Base-by-base conservation (phyloP, 2,888 invertebrate genomes). In the Gisinianus flammeolus region DNA sequence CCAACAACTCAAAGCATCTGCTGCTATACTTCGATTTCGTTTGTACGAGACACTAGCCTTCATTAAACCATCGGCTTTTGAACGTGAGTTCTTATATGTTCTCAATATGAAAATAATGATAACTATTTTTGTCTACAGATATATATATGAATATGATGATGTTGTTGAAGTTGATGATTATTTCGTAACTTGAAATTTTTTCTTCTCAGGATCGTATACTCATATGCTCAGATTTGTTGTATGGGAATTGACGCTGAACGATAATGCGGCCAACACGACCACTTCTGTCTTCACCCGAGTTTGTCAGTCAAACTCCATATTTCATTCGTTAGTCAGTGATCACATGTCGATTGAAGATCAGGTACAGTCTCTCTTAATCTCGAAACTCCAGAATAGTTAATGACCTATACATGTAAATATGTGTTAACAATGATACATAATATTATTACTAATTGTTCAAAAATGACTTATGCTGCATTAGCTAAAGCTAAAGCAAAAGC, bases 271-370 rank as follows among this genome's bases (percentile, higher is more conserved):
- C 16, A 95, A 94, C 85, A 97, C 96, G 2, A 94, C 95, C 0
- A 95, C 93, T 26, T 96, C 96, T 0, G 90, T 93, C 81, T 88
- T 95, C 80, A 89, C 94, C 68, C 90, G 91, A n/a, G 91, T 95
- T 79, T 96, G 96, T 85, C 94, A 95, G 86, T 82, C 84, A 5
- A 82, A 83, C 64, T 83, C 84, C 22, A 92, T 93, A 8, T 94
- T 95, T 86, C 95, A 95, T 87, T 94, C 96, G 0, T 94, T 97
- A 62, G 92, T 98, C 76, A 97, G 96, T 0, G 97, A 98, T 87
- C 97, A 98, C 87, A 93, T 95, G 80, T 94, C 94, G 68, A 96
- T 98, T 83, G 98, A 98, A 88, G 97, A 98, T 89, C 98, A 98
- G 92, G 97, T 97, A 88, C 30, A 58, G 68, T 19, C 10, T n/a